These are phyloP conservation scores for Stichodactyla mertensii DNA, from an alignment of 64 coral and sea anemone genomes.

Conservation along the genomic window DNA sequence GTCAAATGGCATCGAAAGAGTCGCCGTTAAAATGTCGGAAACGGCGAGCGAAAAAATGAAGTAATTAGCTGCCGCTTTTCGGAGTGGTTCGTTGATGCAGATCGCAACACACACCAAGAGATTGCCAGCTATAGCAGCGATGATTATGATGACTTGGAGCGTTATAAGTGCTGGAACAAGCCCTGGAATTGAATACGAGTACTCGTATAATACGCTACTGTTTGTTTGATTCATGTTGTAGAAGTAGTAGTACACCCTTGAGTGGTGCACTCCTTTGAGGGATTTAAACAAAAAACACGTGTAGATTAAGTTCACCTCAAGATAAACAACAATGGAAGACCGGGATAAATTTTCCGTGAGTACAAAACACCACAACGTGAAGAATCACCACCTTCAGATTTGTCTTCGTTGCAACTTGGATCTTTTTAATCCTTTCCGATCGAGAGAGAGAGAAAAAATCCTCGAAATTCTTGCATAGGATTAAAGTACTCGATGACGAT, in stretches of 20 bases:
- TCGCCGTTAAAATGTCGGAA: conserved; percentile 51
- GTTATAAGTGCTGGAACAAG: neutral
- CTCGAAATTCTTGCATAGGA: neutral
- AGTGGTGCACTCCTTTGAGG: too few species aligned
- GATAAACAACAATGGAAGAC: neutral
- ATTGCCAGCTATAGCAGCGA: conserved; percentile 42
- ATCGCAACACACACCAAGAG: conserved; percentile 37
- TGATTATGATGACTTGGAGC: conserved; percentile 17
- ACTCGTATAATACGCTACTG: neutral
- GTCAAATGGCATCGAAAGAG: conserved; percentile 65
- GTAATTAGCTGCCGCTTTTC: conserved; percentile 32
- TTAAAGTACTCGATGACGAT: neutral
- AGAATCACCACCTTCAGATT: neutral
- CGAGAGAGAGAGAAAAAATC: neutral
- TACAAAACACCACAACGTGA: too few species aligned
- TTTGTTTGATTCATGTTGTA: neutral
- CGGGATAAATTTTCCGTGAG: neutral
- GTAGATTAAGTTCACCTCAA: neutral
- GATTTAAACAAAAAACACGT: neutral
- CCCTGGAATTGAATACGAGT: neutral
- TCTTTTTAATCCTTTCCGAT: neutral
- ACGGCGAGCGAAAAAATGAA: conserved; percentile 52
- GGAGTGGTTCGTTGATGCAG: conserved; percentile 24
- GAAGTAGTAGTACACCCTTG: neutral
- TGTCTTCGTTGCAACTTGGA: neutral